These are phyloP conservation scores for Halcyon smyrnensis DNA, from an alignment of 2,797 vertebrate species.

Conservation along the genomic window DNA sequence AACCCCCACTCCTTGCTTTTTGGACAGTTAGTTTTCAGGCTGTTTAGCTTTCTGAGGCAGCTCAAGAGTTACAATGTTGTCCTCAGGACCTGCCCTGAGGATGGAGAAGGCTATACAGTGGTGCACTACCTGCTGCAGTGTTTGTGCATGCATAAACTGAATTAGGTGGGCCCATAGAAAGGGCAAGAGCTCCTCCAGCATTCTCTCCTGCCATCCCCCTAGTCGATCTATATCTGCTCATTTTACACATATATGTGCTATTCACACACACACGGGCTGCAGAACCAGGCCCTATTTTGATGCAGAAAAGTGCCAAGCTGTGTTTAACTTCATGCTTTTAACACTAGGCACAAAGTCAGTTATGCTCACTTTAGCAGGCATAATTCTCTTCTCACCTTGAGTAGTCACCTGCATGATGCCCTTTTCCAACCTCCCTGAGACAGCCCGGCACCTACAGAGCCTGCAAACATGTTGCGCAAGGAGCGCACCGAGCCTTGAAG, in stretches of 20 bases:
- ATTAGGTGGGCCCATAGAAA: background rate
- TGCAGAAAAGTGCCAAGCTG: background rate
- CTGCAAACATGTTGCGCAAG: accelerated
- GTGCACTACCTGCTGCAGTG: background rate
- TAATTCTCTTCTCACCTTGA: background rate
- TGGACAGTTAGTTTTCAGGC: background rate
- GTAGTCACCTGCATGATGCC: background rate
- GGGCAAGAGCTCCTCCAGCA: background rate
- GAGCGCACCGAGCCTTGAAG: background rate
- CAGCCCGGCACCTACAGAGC: background rate
- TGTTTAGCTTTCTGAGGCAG: background rate
- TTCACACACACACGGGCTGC: background rate
- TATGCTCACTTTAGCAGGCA: background rate
- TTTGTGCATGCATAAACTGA: background rate
- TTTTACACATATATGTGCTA: too few relatives aligned
- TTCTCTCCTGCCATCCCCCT: background rate
- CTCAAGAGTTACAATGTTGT: background rate
- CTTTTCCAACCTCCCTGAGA: background rate
- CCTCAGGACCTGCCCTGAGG: background rate
- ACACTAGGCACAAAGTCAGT: accelerated
- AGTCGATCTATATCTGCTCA: background rate
- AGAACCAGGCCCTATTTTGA: background rate
- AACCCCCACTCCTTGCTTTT: background rate
- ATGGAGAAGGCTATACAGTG: background rate
- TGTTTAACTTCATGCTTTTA: background rate